These are phyloP conservation scores for Camponotus pennsylvanicus DNA, from an alignment of 1,140 invertebrate genomes.

Conservation along the genomic window DNA sequence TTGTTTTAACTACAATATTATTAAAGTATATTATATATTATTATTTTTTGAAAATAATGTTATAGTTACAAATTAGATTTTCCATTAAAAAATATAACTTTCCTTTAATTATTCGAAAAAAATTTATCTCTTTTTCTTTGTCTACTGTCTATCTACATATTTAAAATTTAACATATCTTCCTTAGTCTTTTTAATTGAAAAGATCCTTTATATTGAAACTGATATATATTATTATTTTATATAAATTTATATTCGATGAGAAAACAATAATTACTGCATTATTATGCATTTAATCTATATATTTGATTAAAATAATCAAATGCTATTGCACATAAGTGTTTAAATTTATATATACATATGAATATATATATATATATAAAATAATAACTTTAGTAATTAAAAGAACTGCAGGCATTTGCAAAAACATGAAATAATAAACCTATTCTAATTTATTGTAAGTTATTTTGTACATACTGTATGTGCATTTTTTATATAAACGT, in stretches of 20 bases:
- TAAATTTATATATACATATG: background rate
- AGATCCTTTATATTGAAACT: background rate
- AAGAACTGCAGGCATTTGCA: background rate
- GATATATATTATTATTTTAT: background rate
- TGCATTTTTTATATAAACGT: too few species aligned
- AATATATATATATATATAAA: background rate
- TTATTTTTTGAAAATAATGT: background rate
- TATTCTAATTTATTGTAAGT: too few species aligned
- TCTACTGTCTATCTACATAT: background rate
- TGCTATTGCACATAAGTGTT: background rate
- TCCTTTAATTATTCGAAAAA: background rate
- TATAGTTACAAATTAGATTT: background rate
- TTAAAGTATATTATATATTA: background rate
- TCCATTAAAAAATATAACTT: background rate
- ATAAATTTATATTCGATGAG: background rate
- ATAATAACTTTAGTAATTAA: background rate
- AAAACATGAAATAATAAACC: background rate
- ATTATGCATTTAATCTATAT: background rate
- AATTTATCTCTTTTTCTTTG: too few species aligned
- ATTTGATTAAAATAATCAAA: conserved; percentile 7
- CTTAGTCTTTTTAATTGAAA: background rate
- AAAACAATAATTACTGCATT: background rate
- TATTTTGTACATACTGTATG: too few species aligned
- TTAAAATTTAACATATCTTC: background rate
- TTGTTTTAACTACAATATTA: background rate